Base-by-base conservation (phyloP, 1,140 invertebrate genomes). In the Drosophila lini region DNA sequence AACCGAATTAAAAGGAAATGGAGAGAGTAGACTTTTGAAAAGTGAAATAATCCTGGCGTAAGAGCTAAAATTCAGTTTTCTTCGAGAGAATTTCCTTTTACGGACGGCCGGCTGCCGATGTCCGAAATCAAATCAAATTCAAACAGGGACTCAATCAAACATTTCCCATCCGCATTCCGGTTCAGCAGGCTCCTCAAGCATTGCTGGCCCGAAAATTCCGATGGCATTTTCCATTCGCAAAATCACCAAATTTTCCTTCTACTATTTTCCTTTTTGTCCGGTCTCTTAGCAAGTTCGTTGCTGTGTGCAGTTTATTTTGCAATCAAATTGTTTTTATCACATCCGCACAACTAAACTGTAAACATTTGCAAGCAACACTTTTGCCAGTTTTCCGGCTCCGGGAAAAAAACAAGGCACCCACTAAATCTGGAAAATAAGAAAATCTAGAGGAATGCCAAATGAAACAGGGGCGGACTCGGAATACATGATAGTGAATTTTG, bases 311-410 rank as follows among this genome's bases (percentile, higher is more conserved):
- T 86, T 86, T 62, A 80, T 82, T 82, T 79, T 65, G 41, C 65
- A 81, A 88, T 73, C 79, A 88, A 86, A 82, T 82, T 88, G 83
- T 82, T 88, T 78, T 82, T 82, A 79, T 79, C 57, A 68, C 64
- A 80, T 76, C 76, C 65, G 71, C 76, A 61, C 70, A 68, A 82
- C 79, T 82, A 76, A 86, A 79, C 79, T 82, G 83, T 86, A 82
- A 86, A 86, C 83, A 86, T 86, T 81, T 79, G 82, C 82, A 75
- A 52, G 79, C 67, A 77, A 78, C 81, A 81, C 80, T 65, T 59
- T 82, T 83, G 52, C 60, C 56, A 78, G 75, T 73, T 55, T 55
- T 73, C 65, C 65, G 50, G 59, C 38, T 60, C 9, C 25, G 36
- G 25, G 28, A 40, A 38, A 52, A 65, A 59, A 42, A 28, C 25